Base-by-base conservation (phyloP, 2,113 vertebrate genomes). In the Glaucomys volans region DNA sequence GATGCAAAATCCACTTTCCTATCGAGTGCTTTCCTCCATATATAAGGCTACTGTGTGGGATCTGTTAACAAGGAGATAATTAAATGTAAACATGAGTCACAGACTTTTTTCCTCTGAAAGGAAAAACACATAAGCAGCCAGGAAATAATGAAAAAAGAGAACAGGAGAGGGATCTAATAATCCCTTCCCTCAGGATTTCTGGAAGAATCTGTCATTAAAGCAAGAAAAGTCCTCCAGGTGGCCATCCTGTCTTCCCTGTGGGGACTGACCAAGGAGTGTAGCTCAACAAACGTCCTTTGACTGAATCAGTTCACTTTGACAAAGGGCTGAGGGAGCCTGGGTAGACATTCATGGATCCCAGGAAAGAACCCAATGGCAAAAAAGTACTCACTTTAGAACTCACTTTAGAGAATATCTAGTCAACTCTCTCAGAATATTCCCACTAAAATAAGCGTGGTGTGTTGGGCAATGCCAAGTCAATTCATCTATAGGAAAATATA, bases 51-150 rank as follows among this genome's bases (percentile, higher is more conserved):
- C 44, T 81, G 44, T 72, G n/a, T 81, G 28, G 82, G 16, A 30
- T 81, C 79, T 67, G 76, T 91, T 93, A 97, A 90, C 87, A 93
- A 96, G 79, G 86, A 81, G 52, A 87, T 92, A 94, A 94, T 94
- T 93, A 96, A 92, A 91, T 66, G 37, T 72, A 94, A 96, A 95
- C 76, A 57, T 42, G 28, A 94, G 14, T 93, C 66, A 40, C 14
- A 30, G 8, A 18, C 35, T 93, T 80, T 93, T 76, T 66, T 86
- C 50, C 83, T 95, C 95, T 89, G 44, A 95, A 79, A 88, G 67
- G 24, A 64, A 75, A 57, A 59, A 54, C 47, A 87, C 81, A 71
- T 57, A 72, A 87, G 66, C 1, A n/a, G 32, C 28, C 66, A 54
- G 35, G 28, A 84, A 93, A 75, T 18, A 40, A 40, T 14, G 3